These are phyloP conservation scores for Ammodytes marinus DNA, from an alignment of 2,113 vertebrate genomes.

Conservation along the genomic window DNA sequence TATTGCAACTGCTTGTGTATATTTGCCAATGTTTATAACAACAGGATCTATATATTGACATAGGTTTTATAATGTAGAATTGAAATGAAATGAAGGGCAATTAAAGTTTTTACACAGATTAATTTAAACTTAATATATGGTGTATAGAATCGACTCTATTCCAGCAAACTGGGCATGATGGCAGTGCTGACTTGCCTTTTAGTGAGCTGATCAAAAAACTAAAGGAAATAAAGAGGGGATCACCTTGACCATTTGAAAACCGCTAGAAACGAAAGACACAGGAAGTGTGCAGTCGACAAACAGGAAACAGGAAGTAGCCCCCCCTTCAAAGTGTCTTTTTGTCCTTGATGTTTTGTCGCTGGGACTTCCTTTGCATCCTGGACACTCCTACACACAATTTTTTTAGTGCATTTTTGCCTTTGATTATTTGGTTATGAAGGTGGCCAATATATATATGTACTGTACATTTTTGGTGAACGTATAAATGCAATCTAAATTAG, in stretches of 20 bases:
- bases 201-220: conserved; percentile 30
- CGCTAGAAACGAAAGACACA: conserved; percentile 15
- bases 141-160: conserved; percentile 18
- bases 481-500: conserved; percentile 5
- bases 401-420: conserved; percentile 6
- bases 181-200: conserved; percentile 47
- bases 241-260: conserved; percentile 36
- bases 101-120: conserved; percentile 5
- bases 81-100: conserved; percentile 5
- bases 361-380: conserved; percentile 57
- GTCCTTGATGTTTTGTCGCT: conserved; percentile 59
- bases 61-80: conserved; percentile 27
- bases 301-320: conserved; percentile 65
- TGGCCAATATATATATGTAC: not conserved
- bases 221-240: conserved; percentile 35
- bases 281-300: conserved; percentile 58
- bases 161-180: not conserved
- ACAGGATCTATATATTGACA: not conserved
- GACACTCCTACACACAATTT: not conserved
- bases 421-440: conserved; percentile 13
- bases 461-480: conserved; percentile 18
- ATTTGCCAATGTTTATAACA: conserved; percentile 8
- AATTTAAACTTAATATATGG: not conserved
- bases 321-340: conserved; percentile 43
- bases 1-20: conserved; percentile 13